Evolutionary conservation across 2,797 vertebrate species (phyloP).

Genomic region (Pseudocheirus occidentalis): DNA sequence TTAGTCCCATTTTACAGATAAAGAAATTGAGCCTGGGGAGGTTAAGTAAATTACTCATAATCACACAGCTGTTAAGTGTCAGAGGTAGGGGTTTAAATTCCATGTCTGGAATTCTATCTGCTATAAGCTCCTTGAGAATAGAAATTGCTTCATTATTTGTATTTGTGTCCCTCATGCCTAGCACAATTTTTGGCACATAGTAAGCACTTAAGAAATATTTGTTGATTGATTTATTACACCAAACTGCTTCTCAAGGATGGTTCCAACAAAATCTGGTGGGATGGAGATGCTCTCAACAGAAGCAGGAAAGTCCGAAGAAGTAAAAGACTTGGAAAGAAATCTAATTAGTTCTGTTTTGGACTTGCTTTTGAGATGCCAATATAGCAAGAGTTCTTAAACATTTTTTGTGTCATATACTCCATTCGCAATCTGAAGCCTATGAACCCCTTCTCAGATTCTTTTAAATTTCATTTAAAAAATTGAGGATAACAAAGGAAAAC

Average conservation of each 20-base stretch:
- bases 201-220: slow-evolving; percentile 9
- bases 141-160: background rate
- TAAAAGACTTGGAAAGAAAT: background rate
- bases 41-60: background rate
- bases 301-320: background rate
- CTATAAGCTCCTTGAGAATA: background rate
- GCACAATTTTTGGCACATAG: background rate
- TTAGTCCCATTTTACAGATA: background rate
- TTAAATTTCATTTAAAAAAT: background rate
- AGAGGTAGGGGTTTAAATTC: background rate
- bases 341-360: background rate
- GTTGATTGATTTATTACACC: background rate
- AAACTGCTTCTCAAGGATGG: background rate
- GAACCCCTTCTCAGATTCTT: background rate
- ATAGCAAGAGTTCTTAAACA: background rate
- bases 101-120: background rate
- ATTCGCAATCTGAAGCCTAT: background rate
- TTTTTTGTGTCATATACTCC: background rate
- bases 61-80: background rate
- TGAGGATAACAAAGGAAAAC: background rate
- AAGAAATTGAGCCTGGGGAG: background rate
- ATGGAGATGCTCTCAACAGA: background rate
- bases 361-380: background rate
- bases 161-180: background rate
- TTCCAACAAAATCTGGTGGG: background rate